These are phyloP conservation scores for Heliconius erato DNA, from an alignment of 2,888 invertebrate genomes.

Conservation along the genomic window DNA sequence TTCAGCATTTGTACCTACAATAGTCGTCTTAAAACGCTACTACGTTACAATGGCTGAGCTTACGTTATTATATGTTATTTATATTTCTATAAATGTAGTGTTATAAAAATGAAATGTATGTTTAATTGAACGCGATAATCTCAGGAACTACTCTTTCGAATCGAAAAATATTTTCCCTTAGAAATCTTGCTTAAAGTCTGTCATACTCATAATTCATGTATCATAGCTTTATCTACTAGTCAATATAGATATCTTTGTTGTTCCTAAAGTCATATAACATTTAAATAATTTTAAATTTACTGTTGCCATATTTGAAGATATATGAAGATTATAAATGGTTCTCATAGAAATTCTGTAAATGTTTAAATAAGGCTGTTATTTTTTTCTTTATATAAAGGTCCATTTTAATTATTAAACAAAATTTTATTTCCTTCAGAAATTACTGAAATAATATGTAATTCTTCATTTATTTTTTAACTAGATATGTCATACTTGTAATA, in stretches of 20 bases:
- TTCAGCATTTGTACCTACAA: background rate
- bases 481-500: background rate
- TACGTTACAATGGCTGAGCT: background rate
- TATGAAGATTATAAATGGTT: background rate
- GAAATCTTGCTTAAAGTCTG: background rate
- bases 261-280: conserved; percentile 10
- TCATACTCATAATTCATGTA: conserved; percentile 1
- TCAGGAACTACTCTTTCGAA: background rate
- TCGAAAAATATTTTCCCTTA: no score
- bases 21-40: background rate
- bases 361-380: background rate
- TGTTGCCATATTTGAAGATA: background rate
- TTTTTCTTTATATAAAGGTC: background rate
- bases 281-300: background rate
- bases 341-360: background rate
- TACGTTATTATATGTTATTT: background rate
- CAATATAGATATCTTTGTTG: conserved; percentile 20
- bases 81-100: background rate
- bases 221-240: conserved; percentile 34
- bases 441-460: background rate
- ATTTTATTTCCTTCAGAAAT: background rate
- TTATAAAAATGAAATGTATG: background rate
- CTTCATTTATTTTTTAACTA: no score
- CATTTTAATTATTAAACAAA: no score
- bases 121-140: background rate